Base-by-base conservation (phyloP, 2,888 invertebrate species). In the Lymantria dispar region DNA sequence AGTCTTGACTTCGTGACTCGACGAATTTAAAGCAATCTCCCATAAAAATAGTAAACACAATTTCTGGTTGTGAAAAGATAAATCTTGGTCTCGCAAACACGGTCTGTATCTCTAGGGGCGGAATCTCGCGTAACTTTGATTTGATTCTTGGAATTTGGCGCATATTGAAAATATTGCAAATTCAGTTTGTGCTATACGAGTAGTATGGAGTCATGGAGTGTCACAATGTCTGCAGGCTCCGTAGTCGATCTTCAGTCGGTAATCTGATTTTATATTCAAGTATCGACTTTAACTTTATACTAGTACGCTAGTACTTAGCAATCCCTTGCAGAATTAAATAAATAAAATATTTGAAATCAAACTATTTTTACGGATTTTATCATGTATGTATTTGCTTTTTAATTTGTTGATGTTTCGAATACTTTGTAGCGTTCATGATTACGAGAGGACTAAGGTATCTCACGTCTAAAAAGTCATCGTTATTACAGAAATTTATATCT, bases 31-130 rank as follows among this genome's bases (percentile, higher is more conserved):
- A 76, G 73, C 68, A 67, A 72, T 72, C 71, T 61, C 60, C 73
- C 71, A 76, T 79, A 80, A 84, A 80, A 81, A 85, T 82, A 78
- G 80, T 80, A 83, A 86, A 85, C 83, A 83, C 76, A 73, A 81
- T 85, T 84, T 80, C 74, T 70, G 70, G 64, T 74, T 62, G 72
- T 79, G 78, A 78, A 82, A 78, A 79, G 79, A 83, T 78, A 78
- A 82, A 80, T 84, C 81, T 80, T 63, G 69, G 67, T 67, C 72
- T 72, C 54, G 78, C 78, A 79, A 78, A 82, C 77, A 81, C 68
- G 63, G 65, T 74, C 60, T 53, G 8, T 22, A 22, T 73, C 81
- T 75, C 78, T 61, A 56, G 81, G 75, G 79, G 70, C 61, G 60
- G 64, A 76, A 78, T 76, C 73, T 74, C 70, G 74, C 66, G 74